Conservation (phyloP, 2,113 vertebrate genomes). For the Mustela lutreola region DNA sequence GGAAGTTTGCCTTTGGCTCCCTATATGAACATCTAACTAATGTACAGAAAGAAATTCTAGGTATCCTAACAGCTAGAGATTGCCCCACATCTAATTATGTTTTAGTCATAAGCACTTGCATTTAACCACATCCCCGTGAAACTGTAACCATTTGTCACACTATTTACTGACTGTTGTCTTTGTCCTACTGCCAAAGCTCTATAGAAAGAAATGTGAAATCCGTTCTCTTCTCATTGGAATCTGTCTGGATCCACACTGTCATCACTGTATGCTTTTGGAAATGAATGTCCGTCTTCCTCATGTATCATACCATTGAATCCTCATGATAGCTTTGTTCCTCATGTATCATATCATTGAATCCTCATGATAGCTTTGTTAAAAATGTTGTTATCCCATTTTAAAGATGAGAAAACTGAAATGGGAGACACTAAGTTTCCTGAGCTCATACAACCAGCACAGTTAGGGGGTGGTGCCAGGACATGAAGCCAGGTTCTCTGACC, state of each 20-base stretch:
- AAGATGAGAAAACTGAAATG: not conserved
- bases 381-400: not conserved
- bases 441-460: not conserved
- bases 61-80: not conserved
- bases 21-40: slow-evolving; percentile 1
- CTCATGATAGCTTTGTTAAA: not conserved
- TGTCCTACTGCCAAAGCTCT: not conserved
- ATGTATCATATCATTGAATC: not conserved
- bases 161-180: slow-evolving; percentile 34
- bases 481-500: not conserved
- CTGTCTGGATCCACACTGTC: not conserved
- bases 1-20: not conserved
- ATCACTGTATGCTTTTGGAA: not conserved
- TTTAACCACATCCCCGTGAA: slow-evolving; percentile 30
- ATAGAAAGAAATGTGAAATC: slow-evolving; percentile 6
- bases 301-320: not conserved
- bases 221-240: not conserved
- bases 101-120: slow-evolving; percentile 3
- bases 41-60: not conserved
- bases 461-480: not conserved
- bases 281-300: not conserved
- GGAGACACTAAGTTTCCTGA: not conserved
- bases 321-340: not conserved
- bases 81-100: not conserved
- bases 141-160: not conserved